Evolutionary conservation across 2,113 vertebrate species (phyloP), one percentile per base, ranked within the genome.

Genomic region (Tachysurus vachellii): DNA sequence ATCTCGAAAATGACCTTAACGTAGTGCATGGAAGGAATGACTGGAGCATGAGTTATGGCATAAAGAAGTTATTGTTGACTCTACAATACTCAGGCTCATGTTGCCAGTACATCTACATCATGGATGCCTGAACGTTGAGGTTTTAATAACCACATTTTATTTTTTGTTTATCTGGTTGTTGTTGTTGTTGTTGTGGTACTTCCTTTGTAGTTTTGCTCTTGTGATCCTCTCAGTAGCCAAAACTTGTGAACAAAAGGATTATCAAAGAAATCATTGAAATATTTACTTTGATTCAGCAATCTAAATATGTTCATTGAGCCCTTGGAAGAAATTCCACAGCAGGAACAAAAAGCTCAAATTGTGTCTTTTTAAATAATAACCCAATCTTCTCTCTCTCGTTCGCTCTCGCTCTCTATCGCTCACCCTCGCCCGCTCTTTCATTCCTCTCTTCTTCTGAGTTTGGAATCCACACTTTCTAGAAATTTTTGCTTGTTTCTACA

Each of bases 1-100:
- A 87, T 83, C 82, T 77, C 61, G 68, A 87, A 87, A 83, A 87
- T 84, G 81, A 84, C 82, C 86, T 79, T 84, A 84, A 75, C 47
- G 42, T 87, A n/a, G 31, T 83, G 81, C 61, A 75, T 62, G 70
- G 86, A 73, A 83, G 86, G 86, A 83, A 66, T 83, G 50, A 84
- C 13, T 54, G 70, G 56, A 36, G 59, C 70, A 64, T 54, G 71
- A 87, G 47, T 62, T 76, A 83, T 44, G 86, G 81, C 80, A 75
- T 82, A 82, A 82, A 73, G n/a, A 61, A 62, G 80, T 59, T 86
- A 68, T 86, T 44, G 54, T 68, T 73, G 71, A 66, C 47, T 36
- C 50, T 86, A 73, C 66, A 82, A 54, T 61, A 66, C 42, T 56
- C 23, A 26, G 36, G 53, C 62, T 86, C 61, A 66, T 21, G 12